phyloP scores from a whole-genome alignment of 2,113 vertebrate genomes.

The Sclerurus mexicanus region DNA sequence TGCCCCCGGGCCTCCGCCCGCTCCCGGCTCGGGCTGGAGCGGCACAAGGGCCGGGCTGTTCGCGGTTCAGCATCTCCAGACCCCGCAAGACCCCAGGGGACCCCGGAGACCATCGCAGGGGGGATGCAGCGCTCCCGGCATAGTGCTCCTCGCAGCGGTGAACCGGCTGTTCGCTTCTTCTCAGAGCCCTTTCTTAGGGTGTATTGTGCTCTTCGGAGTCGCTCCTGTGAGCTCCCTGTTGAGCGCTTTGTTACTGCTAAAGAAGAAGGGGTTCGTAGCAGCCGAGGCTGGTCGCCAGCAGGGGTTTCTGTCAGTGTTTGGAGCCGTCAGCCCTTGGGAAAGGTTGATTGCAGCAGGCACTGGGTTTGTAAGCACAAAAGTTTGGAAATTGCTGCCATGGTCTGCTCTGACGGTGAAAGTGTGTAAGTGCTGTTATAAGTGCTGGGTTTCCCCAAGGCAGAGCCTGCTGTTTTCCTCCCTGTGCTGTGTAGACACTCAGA shows the following conservation, averaged over 20 bases:
- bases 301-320: not conserved
- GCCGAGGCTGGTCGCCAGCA: not conserved
- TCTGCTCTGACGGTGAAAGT: not conserved
- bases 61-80: not conserved
- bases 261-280: accelerated
- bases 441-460: not conserved
- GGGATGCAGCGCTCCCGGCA: accelerated
- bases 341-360: not conserved
- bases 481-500: accelerated
- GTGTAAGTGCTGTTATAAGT: accelerated
- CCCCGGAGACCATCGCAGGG: not conserved
- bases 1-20: not conserved
- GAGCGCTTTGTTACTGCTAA: accelerated
- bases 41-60: not conserved
- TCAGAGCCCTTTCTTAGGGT: not conserved
- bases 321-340: not conserved
- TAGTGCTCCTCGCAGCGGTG: accelerated
- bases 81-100: not conserved
- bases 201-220: not conserved
- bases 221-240: not conserved
- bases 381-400: not conserved
- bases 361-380: not conserved
- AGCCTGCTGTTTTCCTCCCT: not conserved
- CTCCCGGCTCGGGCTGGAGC: not conserved
- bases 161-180: not conserved